phyloP scores from a whole-genome alignment of 2,113 vertebrate genomes.

The Chaetodon auriga region DNA sequence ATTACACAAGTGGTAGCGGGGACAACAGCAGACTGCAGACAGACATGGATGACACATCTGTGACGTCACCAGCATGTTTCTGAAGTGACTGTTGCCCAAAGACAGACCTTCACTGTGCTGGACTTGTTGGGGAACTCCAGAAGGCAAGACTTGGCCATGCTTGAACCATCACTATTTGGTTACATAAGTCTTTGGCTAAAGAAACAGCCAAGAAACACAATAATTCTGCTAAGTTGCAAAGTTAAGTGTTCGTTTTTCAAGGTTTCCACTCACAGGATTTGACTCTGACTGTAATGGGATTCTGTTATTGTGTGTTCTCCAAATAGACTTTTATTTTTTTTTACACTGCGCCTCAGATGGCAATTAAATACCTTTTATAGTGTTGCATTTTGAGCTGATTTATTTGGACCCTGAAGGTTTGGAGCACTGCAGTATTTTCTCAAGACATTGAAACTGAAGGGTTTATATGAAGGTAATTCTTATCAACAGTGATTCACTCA shows the following conservation, averaged over 20 bases:
- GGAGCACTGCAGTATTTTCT: neutral
- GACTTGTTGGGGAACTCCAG: conserved; percentile 48
- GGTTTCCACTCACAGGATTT: neutral
- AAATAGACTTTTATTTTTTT: neutral
- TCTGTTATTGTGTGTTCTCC: too few species aligned
- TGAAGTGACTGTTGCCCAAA: neutral
- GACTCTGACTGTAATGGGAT: neutral
- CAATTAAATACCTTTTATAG: neutral
- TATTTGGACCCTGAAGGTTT: neutral
- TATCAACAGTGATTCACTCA: neutral
- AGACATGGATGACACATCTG: conserved; percentile 7
- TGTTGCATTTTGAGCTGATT: neutral
- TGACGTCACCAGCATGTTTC: neutral
- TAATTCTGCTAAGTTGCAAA: neutral
- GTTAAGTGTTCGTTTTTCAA: neutral
- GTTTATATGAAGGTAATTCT: neutral
- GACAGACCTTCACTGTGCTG: neutral
- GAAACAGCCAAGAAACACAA: neutral
- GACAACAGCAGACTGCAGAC: neutral
- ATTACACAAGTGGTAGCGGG: neutral
- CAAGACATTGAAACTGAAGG: too few species aligned
- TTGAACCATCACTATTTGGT: neutral
- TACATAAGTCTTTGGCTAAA: neutral
- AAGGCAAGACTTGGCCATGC: neutral
- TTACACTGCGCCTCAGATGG: neutral